phyloP scores from a whole-genome alignment of 1,140 invertebrate genomes.

The Sipha flava region DNA sequence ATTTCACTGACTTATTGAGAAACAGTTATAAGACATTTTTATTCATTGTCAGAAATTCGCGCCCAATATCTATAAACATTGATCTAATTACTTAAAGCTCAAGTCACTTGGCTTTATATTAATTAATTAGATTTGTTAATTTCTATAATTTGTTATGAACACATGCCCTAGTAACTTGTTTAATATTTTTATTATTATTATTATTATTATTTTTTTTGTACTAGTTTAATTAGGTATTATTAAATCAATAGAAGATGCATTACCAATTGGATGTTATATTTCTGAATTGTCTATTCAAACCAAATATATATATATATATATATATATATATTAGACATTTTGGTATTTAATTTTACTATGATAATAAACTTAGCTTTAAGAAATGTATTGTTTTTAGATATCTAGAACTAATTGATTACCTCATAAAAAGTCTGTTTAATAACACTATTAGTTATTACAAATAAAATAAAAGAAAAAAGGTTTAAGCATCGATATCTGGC shows the following conservation, averaged over 20 bases:
- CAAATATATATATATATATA: neutral
- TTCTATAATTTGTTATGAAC: neutral
- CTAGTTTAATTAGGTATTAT: neutral
- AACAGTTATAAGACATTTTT: neutral
- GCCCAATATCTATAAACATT: neutral
- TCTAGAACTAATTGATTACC: neutral
- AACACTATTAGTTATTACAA: neutral
- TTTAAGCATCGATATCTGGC: neutral
- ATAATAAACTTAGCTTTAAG: neutral
- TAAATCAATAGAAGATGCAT: neutral
- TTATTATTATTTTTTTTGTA: neutral
- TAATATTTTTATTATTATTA: too few species aligned
- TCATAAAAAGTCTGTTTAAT: neutral
- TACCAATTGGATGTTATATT: neutral
- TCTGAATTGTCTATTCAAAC: neutral
- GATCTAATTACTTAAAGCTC: neutral
- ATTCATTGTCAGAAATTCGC: neutral
- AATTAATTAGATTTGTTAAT: neutral
- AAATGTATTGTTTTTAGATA: neutral
- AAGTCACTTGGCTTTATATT: neutral
- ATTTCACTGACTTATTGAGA: neutral
- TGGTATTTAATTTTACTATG: neutral
- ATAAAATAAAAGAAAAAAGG: too few species aligned
- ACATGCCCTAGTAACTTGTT: neutral
- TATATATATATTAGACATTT: too few species aligned